These are phyloP conservation scores for Papilio xuthus DNA, from an alignment of 1,140 invertebrate species.

Conservation along the genomic window DNA sequence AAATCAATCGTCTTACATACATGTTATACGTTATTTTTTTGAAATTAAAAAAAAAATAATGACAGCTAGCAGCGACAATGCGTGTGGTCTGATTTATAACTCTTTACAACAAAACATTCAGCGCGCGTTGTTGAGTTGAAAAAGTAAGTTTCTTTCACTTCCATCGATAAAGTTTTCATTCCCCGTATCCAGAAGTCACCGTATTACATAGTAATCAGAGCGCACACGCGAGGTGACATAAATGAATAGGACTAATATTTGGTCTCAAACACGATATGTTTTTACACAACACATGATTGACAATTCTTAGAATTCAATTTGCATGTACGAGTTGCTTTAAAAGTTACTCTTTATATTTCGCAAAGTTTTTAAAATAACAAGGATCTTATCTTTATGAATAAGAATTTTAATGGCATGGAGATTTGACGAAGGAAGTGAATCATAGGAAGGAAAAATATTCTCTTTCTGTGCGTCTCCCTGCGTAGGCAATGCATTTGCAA, in stretches of 20 bases:
- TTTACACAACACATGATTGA: background rate
- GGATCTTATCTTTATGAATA: too few relatives aligned
- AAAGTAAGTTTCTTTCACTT: background rate
- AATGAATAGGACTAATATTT: background rate
- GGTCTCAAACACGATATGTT: background rate
- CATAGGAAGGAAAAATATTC: too few relatives aligned
- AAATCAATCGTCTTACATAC: too few relatives aligned
- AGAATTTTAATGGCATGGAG: too few relatives aligned
- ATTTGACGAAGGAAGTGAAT: too few relatives aligned
- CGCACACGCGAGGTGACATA: background rate
- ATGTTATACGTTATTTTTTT: too few relatives aligned
- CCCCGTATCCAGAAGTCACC: background rate
- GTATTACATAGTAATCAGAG: background rate
- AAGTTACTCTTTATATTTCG: background rate
- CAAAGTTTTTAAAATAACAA: too few relatives aligned
- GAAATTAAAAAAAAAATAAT: too few relatives aligned
- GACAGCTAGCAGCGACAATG: background rate
- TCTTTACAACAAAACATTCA: background rate
- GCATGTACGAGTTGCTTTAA: background rate
- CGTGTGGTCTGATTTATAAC: background rate
- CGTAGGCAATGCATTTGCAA: too few relatives aligned
- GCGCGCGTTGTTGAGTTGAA: background rate
- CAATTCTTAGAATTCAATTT: background rate
- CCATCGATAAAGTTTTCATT: conserved; percentile 10
- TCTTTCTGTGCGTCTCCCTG: too few relatives aligned